Base-by-base conservation (phyloP, 2,888 invertebrate genomes). In the Drosophila ezoana region DNA sequence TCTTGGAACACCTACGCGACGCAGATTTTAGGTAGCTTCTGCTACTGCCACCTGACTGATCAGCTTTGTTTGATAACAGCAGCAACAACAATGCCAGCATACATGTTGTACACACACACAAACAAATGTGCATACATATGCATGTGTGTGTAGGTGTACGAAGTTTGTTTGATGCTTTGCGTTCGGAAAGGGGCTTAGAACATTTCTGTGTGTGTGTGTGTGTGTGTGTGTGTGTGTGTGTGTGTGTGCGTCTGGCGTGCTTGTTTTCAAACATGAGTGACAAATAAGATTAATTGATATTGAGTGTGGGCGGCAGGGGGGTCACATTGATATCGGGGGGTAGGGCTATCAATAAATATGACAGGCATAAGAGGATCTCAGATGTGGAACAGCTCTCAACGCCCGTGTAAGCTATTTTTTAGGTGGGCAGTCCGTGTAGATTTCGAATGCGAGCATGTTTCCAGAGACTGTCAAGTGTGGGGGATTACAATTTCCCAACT, bases 221-320 rank as follows among this genome's bases (percentile, higher is more conserved):
- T 4, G 49, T 35, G 49, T 14, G 4, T 20, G 13, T 33, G 40
- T 54, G 43, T 57, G 56, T 23, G 23, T 23, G 23, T 45, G 6
- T 37, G 33, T 51, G 61, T 59, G 41, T 35, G 63, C 68, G 13
- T n/a, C 2, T 16, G 11, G 32, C 35, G 51, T 69, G 68, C 57
- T 64, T 81, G 62, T 82, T 82, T 77, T 72, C 71, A 73, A 71
- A 86, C 80, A 72, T 85, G 88, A 87, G 75, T 85, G 85, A 85
- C 85, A 85, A 89, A 85, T 85, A 87, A 87, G 89, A 89, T 85
- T 85, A 89, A 85, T 85, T 85, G 87, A 82, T 89, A 87, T 67
- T 69, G 62, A 54, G 64, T 67, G 13, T 67, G 13, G 18, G 41
- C 33, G 52, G 6, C 16, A 10, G 16, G 2, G 14, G 18, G 35